Percentiles rank a stretch among this genome's conserved stretches.
Conservation (phyloP, 2,888 invertebrate genomes). For the Sinhomidia bicolor region DNA sequence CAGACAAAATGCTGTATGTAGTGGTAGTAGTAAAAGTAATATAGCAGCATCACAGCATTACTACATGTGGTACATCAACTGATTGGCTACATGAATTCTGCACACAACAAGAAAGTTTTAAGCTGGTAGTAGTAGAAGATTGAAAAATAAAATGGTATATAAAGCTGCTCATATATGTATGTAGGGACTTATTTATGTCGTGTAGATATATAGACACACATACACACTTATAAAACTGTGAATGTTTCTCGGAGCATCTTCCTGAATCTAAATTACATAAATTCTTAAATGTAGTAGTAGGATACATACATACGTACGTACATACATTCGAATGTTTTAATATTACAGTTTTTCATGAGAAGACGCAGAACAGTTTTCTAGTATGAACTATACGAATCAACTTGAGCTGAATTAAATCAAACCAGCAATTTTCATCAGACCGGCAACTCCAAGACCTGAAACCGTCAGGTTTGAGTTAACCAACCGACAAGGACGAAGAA, state of each 20-base stretch:
- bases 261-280: conserved; percentile 30
- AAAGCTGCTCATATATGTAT: conserved; percentile 7
- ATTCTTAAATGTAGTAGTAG: conserved; percentile 20
- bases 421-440: conserved; percentile 69
- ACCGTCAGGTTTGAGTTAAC: conserved; percentile 69
- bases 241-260: not conserved
- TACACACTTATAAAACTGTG: conserved; percentile 3
- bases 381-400: conserved; percentile 61
- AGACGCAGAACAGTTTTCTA: not conserved
- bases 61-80: conserved; percentile 4
- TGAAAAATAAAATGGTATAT: no score
- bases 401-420: conserved; percentile 78
- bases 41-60: no score
- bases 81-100: conserved; percentile 48
- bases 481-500: conserved; percentile 74
- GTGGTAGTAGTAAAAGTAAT: not conserved
- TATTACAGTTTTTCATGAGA: not conserved
- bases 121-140: not conserved
- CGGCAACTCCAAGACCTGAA: conserved; percentile 68
- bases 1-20: no score
- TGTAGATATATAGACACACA: not conserved
- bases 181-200: not conserved
- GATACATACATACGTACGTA: no score
- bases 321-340: not conserved
- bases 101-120: conserved; percentile 31